These are phyloP conservation scores for Recurvirostra avosetta DNA, from an alignment of 2,113 vertebrate genomes.

Conservation along the genomic window DNA sequence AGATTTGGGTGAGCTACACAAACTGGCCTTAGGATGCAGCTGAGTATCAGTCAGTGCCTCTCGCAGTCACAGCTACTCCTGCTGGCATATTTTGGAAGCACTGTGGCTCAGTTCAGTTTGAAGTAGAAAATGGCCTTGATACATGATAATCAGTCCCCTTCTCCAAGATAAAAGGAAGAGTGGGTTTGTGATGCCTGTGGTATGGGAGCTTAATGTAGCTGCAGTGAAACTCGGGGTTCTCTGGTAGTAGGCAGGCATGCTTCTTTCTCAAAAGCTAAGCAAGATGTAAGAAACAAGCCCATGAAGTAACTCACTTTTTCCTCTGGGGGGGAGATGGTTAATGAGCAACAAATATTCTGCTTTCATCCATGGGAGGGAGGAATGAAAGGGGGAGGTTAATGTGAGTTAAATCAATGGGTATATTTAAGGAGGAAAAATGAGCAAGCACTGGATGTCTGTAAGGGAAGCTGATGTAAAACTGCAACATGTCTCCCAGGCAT, in stretches of 20 bases:
- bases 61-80: background rate
- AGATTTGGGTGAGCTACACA: background rate
- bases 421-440: slow-evolving; percentile 47
- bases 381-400: background rate
- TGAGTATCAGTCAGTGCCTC: background rate
- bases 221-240: background rate
- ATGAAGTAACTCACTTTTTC: background rate
- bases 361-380: background rate
- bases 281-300: background rate
- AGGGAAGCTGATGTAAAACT: slow-evolving; percentile 38
- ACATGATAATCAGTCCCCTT: background rate
- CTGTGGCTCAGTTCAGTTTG: background rate
- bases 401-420: slow-evolving; percentile 35
- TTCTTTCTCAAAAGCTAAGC: background rate
- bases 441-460: background rate
- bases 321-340: background rate
- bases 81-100: background rate
- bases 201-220: background rate
- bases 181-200: background rate
- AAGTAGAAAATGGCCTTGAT: background rate
- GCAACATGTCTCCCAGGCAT: slow-evolving; percentile 36
- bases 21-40: background rate
- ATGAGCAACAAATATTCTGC: background rate
- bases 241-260: background rate
- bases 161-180: background rate